Evolutionary conservation across 2,113 vertebrate species (phyloP).

Genomic region (Nothobranchius furzeri): DNA sequence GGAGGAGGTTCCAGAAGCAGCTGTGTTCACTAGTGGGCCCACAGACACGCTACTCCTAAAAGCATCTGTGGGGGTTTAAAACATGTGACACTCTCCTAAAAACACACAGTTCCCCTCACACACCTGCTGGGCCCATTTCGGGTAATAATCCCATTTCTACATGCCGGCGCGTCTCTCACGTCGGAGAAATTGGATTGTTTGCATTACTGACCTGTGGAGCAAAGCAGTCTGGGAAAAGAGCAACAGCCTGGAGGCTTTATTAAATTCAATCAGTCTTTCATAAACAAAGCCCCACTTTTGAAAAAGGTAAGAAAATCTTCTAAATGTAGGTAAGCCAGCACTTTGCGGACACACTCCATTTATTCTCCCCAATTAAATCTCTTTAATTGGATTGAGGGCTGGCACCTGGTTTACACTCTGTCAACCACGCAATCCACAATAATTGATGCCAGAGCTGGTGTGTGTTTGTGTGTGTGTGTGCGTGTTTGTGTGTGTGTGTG

Average conservation of each 20-base stretch:
- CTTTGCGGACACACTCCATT: conserved; percentile 76
- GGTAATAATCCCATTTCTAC: conserved; percentile 71
- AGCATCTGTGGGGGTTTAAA: conserved; percentile 53
- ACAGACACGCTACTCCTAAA: conserved; percentile 51
- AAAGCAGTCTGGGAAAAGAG: conserved; percentile 56
- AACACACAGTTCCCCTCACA: conserved; percentile 51
- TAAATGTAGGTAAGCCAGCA: conserved; percentile 62
- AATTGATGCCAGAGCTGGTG: conserved; percentile 67
- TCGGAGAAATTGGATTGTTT: conserved; percentile 71
- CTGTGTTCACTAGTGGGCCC: conserved; percentile 27
- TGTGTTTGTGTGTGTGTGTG: background rate
- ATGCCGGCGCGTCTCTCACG: conserved; percentile 53
- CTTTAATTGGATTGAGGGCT: conserved; percentile 79
- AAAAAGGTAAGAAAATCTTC: conserved; percentile 43
- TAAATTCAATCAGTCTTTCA: conserved; percentile 71
- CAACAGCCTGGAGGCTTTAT: conserved; percentile 65
- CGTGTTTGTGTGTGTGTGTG: conserved; percentile 16
- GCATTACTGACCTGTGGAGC: conserved; percentile 74
- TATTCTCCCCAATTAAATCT: conserved; percentile 79
- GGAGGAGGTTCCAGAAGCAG: conserved; percentile 1
- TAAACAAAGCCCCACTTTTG: conserved; percentile 71
- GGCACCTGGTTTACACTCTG: conserved; percentile 79
- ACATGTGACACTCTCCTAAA: conserved; percentile 33
- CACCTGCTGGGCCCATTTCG: conserved; percentile 68
- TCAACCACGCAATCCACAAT: conserved; percentile 74